Evolutionary conservation across 2,797 vertebrate genomes (phyloP), one percentile per base, ranked within the genome.

Genomic region (Syngnathus acus): DNA sequence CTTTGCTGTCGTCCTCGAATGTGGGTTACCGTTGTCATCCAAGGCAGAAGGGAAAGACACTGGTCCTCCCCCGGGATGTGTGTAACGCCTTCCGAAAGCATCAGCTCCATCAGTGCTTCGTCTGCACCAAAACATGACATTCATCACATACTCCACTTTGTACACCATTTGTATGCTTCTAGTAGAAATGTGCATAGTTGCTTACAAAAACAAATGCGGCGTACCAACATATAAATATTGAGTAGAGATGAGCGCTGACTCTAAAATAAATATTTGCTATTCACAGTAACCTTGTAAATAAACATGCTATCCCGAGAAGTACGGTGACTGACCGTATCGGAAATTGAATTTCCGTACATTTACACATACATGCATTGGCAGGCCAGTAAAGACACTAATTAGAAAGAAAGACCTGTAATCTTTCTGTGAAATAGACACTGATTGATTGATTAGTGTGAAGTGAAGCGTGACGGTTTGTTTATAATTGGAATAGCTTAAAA

Each of bases 101-200:
- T 42, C 39, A 40, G 38, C 10, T 42, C 57, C 59, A 61, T 61
- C 59, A 61, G 11, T 85, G 83, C 84, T 84, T 73, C 3, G 83
- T 86, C 86, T 87, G 86, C 82, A 86, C 68, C 75, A 21, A 76
- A 79, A 80, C 74, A 77, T 82, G 76, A 83, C 82, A 88, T 91
- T 85, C 81, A 81, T 89, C 85, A 88, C 70, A 68, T 71, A 72
- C 74, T 68, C 65, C 68, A 72, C 68, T 65, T 80, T 62, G 64
- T 53, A 26, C 61, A 60, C 9, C 58, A 60, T 40, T 39, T 42
- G 10, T 13, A n/a, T 5, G 39, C 58, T 9, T 13, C 19, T 6
- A 9, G 39, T 61, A 61, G 14, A 42, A 42, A 61, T 42, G 59
- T 23, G 59, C 55, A 10, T 51, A 21, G 55, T 57, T 26, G 26